Evolutionary conservation across 2,888 invertebrate species (phyloP).

Genomic region (Lasioglossum lativentre): DNA sequence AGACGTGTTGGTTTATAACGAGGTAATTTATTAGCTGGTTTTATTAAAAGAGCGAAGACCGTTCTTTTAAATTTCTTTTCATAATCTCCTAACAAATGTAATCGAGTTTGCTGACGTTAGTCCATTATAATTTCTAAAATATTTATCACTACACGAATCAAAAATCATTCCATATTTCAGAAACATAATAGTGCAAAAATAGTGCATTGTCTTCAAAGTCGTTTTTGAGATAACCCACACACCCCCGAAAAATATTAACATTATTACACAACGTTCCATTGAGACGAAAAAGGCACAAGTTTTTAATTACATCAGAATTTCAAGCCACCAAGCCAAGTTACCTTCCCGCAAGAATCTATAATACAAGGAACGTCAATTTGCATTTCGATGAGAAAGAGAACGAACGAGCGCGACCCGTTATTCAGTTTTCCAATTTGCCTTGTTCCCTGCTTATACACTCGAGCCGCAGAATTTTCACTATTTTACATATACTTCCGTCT

Average conservation of each 20-base stretch:
- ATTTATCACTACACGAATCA: neutral
- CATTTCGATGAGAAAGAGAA: slow-evolving; percentile 5
- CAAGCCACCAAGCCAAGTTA: too few relatives aligned
- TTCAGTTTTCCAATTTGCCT: slow-evolving; percentile 12
- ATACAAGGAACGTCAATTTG: neutral
- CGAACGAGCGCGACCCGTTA: neutral
- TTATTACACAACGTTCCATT: neutral
- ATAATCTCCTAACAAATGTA: neutral
- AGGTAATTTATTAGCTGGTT: neutral
- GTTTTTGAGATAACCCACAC: neutral
- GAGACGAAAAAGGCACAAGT: neutral
- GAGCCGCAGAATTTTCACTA: neutral
- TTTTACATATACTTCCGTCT: slow-evolving; percentile 3
- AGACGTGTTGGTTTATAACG: neutral
- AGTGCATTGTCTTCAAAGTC: neutral
- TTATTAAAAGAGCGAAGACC: neutral
- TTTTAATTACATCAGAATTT: neutral
- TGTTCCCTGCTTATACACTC: neutral
- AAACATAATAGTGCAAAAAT: neutral
- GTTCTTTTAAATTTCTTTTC: neutral
- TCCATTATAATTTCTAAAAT: neutral
- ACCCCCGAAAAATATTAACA: neutral
- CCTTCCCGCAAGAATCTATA: neutral
- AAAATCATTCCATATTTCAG: too few relatives aligned
- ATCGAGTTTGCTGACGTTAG: neutral